These are phyloP conservation scores for Cebidichthys violaceus DNA, from an alignment of 2,113 vertebrate genomes.

Conservation along the genomic window DNA sequence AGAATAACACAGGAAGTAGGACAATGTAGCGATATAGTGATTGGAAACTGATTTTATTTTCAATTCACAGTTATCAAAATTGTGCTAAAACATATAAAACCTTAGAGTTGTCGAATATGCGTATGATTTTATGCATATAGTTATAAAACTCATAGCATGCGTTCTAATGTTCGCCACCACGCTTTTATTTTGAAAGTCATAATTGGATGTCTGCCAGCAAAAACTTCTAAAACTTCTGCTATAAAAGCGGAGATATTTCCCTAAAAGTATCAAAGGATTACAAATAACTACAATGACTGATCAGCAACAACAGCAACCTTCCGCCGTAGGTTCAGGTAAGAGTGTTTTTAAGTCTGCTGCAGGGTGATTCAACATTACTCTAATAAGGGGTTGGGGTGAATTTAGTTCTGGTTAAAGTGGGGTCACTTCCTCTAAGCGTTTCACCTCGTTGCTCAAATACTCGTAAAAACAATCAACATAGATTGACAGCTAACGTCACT, in stretches of 20 bases:
- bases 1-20: constrained; percentile 1
- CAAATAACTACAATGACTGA: background rate
- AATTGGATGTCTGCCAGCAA: background rate
- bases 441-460: too few relatives aligned
- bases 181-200: background rate
- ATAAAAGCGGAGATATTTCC: background rate
- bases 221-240: background rate
- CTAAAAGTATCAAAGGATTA: background rate
- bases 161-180: background rate
- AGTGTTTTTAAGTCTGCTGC: background rate
- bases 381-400: background rate
- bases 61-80: background rate
- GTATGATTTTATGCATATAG: background rate
- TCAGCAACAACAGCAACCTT: background rate
- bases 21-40: background rate
- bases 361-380: background rate
- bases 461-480: too few relatives aligned
- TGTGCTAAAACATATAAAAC: background rate
- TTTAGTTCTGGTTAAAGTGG: background rate
- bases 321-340: background rate
- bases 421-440: too few relatives aligned
- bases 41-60: background rate
- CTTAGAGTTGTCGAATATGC: background rate
- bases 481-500: too few relatives aligned
- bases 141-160: background rate